These are phyloP conservation scores for Caenorhabditis doughertyi DNA, from an alignment of 2,888 invertebrate genomes.

Conservation along the genomic window DNA sequence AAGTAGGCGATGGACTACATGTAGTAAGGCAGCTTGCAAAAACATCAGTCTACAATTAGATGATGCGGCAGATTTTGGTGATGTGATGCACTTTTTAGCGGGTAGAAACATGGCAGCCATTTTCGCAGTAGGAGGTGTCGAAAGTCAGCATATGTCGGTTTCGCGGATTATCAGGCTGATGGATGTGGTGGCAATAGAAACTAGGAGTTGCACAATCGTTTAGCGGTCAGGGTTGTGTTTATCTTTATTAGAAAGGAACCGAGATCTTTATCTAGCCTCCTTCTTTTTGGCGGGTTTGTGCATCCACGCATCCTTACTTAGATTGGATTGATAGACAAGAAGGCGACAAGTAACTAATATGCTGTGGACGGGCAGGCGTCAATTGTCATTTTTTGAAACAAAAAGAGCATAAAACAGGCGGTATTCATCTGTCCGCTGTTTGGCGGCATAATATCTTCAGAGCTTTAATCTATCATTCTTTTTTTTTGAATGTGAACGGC, in stretches of 20 bases:
- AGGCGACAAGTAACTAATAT: constrained; percentile 49
- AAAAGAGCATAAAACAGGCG: constrained; percentile 50
- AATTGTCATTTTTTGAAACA: constrained; percentile 55
- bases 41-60: constrained; percentile 49
- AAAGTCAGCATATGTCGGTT: constrained; percentile 52
- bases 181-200: constrained; percentile 52
- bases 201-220: constrained; percentile 43
- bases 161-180: constrained; percentile 59
- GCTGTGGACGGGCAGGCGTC: constrained; percentile 42
- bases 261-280: constrained; percentile 39
- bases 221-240: constrained; percentile 58
- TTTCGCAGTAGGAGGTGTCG: constrained; percentile 62
- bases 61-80: constrained; percentile 34
- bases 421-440: constrained; percentile 12
- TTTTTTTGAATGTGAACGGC: constrained; percentile 48
- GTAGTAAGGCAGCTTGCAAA: constrained; percentile 56
- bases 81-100: constrained; percentile 45
- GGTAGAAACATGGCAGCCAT: constrained; percentile 43
- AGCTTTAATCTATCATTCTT: constrained; percentile 34
- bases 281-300: constrained; percentile 42
- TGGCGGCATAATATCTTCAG: constrained; percentile 21
- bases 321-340: constrained; percentile 58
- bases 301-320: constrained; percentile 32
- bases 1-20: constrained; percentile 9
- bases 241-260: constrained; percentile 49